Evolutionary conservation across 2,113 vertebrate genomes (phyloP).

Genomic region (Crotalus horridus): DNA sequence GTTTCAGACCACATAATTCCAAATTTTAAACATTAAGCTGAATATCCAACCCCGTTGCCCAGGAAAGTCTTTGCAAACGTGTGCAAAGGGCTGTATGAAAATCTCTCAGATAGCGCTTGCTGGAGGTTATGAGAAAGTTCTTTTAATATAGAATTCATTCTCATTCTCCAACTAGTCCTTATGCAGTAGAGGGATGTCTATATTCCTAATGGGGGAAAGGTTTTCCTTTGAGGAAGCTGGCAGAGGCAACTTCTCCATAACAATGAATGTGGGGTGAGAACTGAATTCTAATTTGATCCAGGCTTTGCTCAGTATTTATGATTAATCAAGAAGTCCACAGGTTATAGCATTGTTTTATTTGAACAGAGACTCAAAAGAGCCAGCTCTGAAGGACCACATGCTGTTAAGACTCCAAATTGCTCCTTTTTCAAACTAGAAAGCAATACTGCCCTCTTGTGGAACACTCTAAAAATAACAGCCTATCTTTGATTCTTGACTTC

Average conservation of each 20-base stretch:
- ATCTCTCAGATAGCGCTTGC: neutral
- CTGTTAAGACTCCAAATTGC: neutral
- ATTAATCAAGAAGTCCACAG: neutral
- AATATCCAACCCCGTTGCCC: neutral
- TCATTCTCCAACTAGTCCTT: neutral
- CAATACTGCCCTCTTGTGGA: neutral
- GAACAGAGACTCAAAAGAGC: neutral
- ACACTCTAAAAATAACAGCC: neutral
- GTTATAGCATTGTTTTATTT: neutral
- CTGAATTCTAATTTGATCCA: neutral
- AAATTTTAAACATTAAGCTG: neutral
- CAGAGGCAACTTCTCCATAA: neutral
- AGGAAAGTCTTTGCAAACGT: neutral
- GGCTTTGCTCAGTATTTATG: too few species aligned
- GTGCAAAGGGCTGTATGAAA: neutral
- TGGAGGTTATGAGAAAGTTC: neutral
- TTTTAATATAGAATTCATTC: neutral
- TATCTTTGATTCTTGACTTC: neutral
- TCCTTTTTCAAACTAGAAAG: constrained; percentile 20
- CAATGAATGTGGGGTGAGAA: neutral
- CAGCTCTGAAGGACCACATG: neutral
- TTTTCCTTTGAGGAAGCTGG: neutral
- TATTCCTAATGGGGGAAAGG: neutral
- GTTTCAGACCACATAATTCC: neutral
- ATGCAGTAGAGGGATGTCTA: neutral